Evolutionary conservation across 2,113 vertebrate genomes (phyloP).

Genomic region (Nothocercus julius): DNA sequence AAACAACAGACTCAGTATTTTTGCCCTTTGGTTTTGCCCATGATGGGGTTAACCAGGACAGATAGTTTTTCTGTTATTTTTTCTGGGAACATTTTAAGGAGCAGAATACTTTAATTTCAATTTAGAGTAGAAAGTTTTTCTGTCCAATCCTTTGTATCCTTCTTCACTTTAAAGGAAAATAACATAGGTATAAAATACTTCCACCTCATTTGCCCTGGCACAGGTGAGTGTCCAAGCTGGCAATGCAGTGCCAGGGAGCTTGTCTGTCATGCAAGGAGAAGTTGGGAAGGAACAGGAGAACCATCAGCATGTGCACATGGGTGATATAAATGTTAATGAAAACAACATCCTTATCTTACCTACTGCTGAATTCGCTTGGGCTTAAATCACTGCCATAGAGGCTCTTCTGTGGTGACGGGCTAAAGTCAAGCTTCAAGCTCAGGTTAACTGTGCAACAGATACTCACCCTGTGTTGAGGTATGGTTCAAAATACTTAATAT

Average conservation of each 20-base stretch:
- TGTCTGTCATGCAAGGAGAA: neutral
- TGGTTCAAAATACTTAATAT: neutral
- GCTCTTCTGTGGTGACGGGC: neutral
- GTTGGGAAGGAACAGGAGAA: neutral
- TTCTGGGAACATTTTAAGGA: neutral
- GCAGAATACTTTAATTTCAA: neutral
- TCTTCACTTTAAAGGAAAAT: neutral
- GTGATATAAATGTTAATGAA: neutral
- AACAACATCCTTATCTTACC: neutral
- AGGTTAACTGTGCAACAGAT: constrained; percentile 1
- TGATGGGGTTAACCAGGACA: neutral
- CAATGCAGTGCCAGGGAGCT: rapidly evolving
- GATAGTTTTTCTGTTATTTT: neutral
- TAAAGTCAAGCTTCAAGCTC: constrained; percentile 39
- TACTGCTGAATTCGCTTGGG: neutral
- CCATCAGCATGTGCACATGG: neutral
- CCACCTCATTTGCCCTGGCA: neutral
- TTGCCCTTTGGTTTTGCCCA: neutral
- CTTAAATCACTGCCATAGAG: neutral
- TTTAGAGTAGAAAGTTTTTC: neutral
- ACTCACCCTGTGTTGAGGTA: neutral
- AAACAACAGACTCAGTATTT: neutral
- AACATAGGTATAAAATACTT: neutral
- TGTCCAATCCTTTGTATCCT: neutral
- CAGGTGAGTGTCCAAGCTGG: rapidly evolving